Evolutionary conservation across 2,888 invertebrate species (phyloP).

Genomic region (Clepsis dumicolana): DNA sequence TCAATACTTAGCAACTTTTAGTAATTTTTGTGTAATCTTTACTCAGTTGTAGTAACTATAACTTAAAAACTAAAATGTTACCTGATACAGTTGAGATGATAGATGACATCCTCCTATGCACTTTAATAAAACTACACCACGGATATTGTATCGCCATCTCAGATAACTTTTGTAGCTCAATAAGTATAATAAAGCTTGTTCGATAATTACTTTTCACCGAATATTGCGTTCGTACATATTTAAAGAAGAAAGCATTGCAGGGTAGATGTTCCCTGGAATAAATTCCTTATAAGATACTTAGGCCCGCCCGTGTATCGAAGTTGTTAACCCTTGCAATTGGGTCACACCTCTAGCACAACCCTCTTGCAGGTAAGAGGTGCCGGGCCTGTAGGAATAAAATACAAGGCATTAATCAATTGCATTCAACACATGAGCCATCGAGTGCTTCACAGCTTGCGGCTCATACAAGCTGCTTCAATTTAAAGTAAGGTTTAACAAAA

Average conservation of each 20-base stretch:
- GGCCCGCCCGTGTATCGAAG: slow-evolving; percentile 87
- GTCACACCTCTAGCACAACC: slow-evolving; percentile 87
- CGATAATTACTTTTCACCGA: slow-evolving; percentile 57
- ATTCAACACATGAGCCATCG: slow-evolving; percentile 80
- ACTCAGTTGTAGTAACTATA: neutral
- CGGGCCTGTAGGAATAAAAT: slow-evolving; percentile 87
- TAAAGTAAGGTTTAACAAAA: slow-evolving; percentile 49
- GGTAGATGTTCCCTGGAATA: slow-evolving; percentile 77
- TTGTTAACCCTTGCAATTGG: slow-evolving; percentile 86
- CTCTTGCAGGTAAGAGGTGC: slow-evolving; percentile 87
- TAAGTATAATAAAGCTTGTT: slow-evolving; percentile 37
- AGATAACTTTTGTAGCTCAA: slow-evolving; percentile 66
- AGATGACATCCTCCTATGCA: slow-evolving; percentile 36
- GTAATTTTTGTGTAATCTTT: neutral
- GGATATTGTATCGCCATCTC: slow-evolving; percentile 44
- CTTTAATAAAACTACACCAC: slow-evolving; percentile 34
- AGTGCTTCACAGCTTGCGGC: slow-evolving; percentile 81
- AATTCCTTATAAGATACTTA: slow-evolving; percentile 84
- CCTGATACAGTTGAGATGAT: slow-evolving; percentile 38
- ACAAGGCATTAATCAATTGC: slow-evolving; percentile 84
- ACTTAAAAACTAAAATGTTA: slow-evolving; percentile 26
- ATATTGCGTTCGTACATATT: slow-evolving; percentile 63
- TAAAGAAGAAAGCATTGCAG: slow-evolving; percentile 67
- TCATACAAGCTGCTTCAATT: slow-evolving; percentile 64
- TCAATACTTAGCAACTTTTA: neutral